A percentile compares a stretch with the other conserved stretches of the same genome.
These are phyloP conservation scores for Nyctalus aviator DNA, from an alignment of 2,797 vertebrate genomes.

Conservation along the genomic window DNA sequence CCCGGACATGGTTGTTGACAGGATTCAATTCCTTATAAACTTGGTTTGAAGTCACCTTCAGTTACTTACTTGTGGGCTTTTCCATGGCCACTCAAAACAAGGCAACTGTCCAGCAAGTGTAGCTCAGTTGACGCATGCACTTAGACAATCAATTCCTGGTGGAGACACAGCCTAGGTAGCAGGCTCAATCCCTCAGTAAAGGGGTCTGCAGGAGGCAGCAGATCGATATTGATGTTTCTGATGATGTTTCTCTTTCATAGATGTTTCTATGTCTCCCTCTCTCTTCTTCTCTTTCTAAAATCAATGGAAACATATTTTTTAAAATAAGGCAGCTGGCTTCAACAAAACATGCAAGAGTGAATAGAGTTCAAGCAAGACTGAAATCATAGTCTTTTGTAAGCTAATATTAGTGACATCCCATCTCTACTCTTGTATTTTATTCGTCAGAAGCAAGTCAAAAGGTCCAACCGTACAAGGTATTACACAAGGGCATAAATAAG, in stretches of 20 bases:
- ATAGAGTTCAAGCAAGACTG: neutral
- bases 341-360: neutral
- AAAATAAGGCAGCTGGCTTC: neutral
- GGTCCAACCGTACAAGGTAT: neutral
- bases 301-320: no score
- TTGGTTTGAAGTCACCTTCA: neutral
- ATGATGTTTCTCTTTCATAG: no score
- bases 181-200: no score
- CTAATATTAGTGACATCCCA: neutral
- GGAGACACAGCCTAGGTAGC: no score
- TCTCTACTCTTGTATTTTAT: neutral
- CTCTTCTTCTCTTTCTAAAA: no score
- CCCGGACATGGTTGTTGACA: neutral
- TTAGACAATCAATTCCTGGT: no score
- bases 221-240: no score
- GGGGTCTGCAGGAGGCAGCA: no score
- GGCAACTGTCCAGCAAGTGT: neutral
- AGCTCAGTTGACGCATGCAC: no score
- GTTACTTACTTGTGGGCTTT: neutral
- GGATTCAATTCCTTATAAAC: neutral
- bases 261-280: no score
- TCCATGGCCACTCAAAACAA: neutral
- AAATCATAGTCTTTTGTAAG: neutral
- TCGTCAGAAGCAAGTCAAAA: neutral
- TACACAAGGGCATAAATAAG: neutral